These are phyloP conservation scores for Dasyprocta punctata DNA, from an alignment of 2,113 vertebrate species.

Conservation along the genomic window DNA sequence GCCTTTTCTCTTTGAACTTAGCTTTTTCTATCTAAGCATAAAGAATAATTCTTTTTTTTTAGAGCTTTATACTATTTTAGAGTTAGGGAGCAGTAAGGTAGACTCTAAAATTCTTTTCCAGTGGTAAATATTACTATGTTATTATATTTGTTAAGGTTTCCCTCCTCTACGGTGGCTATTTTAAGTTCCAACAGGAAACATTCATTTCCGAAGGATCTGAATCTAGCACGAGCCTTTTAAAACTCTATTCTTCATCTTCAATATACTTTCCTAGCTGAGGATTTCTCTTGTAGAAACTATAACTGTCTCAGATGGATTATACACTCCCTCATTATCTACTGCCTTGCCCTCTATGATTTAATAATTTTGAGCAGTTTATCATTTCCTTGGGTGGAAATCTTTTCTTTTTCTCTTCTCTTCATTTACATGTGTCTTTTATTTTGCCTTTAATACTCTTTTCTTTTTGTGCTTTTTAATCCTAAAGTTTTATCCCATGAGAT, in stretches of 20 bases:
- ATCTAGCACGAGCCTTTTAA: not conserved
- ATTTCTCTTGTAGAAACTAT: not conserved
- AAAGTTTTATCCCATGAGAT: not conserved
- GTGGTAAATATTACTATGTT: not conserved
- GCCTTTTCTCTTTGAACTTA: not conserved
- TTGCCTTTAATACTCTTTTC: not conserved
- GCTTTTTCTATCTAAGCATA: not conserved
- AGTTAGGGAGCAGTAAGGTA: not conserved
- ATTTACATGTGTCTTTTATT: not conserved
- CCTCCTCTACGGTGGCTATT: not conserved
- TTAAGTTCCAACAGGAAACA: not conserved
- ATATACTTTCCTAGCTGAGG: not conserved
- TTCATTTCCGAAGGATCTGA: not conserved
- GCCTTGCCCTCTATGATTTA: not conserved
- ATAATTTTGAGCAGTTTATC: not conserved
- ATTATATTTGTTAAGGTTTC: not conserved
- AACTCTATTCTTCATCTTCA: not conserved
- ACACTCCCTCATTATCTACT: not conserved
- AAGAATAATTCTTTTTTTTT: not conserved
- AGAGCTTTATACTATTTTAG: not conserved
- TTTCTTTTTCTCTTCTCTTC: not conserved
- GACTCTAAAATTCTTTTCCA: not conserved
- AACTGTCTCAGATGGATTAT: not conserved
- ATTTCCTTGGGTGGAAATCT: not conserved
- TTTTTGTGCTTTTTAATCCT: not conserved